Evolutionary conservation across 2,113 vertebrate species (phyloP), one percentile per base, ranked within the genome.

Genomic region (Cyrtonyx montezumae): DNA sequence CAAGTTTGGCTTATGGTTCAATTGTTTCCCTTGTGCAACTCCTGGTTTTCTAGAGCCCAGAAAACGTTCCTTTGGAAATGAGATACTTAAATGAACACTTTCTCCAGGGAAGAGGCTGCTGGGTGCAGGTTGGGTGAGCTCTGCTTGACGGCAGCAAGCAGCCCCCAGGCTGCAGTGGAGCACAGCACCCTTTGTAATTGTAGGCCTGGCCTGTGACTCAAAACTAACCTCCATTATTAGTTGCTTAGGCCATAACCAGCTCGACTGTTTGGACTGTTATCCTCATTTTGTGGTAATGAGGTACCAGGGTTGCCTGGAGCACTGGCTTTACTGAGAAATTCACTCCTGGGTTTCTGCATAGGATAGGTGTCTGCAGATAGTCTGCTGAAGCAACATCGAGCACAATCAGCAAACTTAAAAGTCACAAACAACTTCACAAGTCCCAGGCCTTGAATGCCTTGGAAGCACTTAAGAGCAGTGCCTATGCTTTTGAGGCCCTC

Each of bases 11-110:
- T 95, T 93, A 36, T 56, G 65, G 66, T 94, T 96, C 75, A 87
- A 94, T 87, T 62, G 36, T 91, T 97, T 92, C 75, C 91, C 76
- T 84, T 93, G 65, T 92, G 88, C 95, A 95, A n/a, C 90, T 97
- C 80, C 78, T 40, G 40, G 25, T 74, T 16, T 36, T 71, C 46
- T 1, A 7, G 67, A 88, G 43, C 81, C 90, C 30, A 65, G 62
- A 75, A 76, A 73, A 30, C 2, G 40, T 94, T 79, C 88, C 91
- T 82, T 79, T 76, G 76, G 30, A 88, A 81, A 77, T 0, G n/a
- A 32, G 62, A 48, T 4, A 1, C 21, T 70, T 62, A 70, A 77
- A 74, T 45, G 34, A 45, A 86, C 49, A 58, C 40, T 68, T 71
- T 40, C 75, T 58, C 25, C 59, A 51, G 84, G 45, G 40, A 28